Conservation (phyloP, 2,888 invertebrate species). For the Galerucella nymphaeae region DNA sequence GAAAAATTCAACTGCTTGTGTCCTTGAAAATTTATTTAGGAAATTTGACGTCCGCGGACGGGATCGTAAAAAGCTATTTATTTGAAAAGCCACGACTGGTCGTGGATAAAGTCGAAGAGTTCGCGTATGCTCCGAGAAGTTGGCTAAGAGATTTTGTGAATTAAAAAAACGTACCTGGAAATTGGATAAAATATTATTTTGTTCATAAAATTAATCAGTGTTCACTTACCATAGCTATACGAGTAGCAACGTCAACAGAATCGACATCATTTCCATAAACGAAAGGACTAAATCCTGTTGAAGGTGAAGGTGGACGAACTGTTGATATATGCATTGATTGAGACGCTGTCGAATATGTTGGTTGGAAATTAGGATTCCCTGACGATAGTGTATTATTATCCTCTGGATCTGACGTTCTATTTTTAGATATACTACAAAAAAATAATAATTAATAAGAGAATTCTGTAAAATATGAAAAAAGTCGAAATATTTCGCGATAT, state of each 20-base stretch:
- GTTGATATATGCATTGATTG: slow-evolving; percentile 56
- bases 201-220: no score
- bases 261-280: slow-evolving; percentile 96
- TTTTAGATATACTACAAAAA: slow-evolving; percentile 37
- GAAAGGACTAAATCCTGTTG: slow-evolving; percentile 80
- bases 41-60: slow-evolving; percentile 90
- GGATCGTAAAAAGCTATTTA: slow-evolving; percentile 95
- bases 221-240: slow-evolving; percentile 90
- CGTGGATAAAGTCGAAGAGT: slow-evolving; percentile 96
- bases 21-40: slow-evolving; percentile 90
- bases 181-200: no score
- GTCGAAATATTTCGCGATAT: no score
- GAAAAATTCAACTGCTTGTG: slow-evolving; percentile 98
- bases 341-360: slow-evolving; percentile 52
- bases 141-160: slow-evolving; percentile 95
- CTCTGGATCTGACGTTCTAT: slow-evolving; percentile 42
- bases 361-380: slow-evolving; percentile 48
- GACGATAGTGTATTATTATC: slow-evolving; percentile 50
- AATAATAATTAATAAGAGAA: neutral
- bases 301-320: slow-evolving; percentile 66
- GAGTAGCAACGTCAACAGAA: slow-evolving; percentile 96
- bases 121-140: slow-evolving; percentile 97
- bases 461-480: no score
- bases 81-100: slow-evolving; percentile 98
- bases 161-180: slow-evolving; percentile 93